These are phyloP conservation scores for Lepidochrysops patricia DNA, from an alignment of 2,888 invertebrate species.

Conservation along the genomic window DNA sequence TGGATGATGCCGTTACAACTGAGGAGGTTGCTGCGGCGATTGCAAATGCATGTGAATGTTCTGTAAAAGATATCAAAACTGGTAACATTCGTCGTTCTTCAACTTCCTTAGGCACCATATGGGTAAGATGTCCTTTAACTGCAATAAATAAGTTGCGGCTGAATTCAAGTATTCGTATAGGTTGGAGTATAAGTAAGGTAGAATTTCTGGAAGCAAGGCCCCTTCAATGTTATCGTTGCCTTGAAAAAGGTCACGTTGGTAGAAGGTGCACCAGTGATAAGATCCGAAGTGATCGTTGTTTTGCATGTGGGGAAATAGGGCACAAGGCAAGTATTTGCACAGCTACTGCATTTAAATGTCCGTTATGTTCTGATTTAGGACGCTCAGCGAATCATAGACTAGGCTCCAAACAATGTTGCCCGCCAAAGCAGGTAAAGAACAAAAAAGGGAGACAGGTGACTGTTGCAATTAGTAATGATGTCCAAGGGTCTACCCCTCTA, in stretches of 20 bases:
- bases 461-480: neutral
- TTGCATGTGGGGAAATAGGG: neutral
- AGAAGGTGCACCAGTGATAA: neutral
- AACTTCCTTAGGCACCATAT: constrained; percentile 1
- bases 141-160: neutral
- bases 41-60: neutral
- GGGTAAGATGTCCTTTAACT: constrained; percentile 14
- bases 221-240: neutral
- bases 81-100: constrained; percentile 8
- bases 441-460: neutral
- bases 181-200: neutral
- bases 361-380: neutral
- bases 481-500: neutral
- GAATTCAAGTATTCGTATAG: neutral
- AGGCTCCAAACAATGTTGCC: neutral
- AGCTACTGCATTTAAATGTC: neutral
- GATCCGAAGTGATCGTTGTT: neutral
- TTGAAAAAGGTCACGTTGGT: neutral
- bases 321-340: neutral
- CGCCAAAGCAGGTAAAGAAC: neutral
- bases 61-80: neutral
- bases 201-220: neutral
- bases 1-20: neutral
- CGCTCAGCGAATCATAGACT: neutral
- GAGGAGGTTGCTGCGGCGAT: neutral